A percentile compares a stretch with the other conserved stretches of the same genome.
phyloP scores from a whole-genome alignment of 2,888 invertebrate genomes.

The Drosophila subquinaria region DNA sequence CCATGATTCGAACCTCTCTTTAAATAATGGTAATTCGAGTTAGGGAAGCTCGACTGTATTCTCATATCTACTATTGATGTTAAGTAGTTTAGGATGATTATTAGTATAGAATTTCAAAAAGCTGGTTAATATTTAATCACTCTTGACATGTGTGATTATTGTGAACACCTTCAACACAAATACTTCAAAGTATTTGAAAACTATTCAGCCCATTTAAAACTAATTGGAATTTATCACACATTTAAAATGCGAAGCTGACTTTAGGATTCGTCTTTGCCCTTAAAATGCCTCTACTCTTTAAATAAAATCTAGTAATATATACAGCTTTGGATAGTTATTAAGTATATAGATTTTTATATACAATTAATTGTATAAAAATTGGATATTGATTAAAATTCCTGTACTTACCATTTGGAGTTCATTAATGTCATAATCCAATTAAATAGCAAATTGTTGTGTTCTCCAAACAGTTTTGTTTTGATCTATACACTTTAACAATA shows the following conservation, averaged over 20 bases:
- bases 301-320: background rate
- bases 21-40: too few relatives aligned
- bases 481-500: slow-evolving; percentile 51
- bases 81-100: too few relatives aligned
- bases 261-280: background rate
- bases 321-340: background rate
- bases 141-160: background rate
- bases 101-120: background rate
- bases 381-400: background rate
- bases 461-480: slow-evolving; percentile 17
- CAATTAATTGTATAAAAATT: background rate
- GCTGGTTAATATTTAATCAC: background rate
- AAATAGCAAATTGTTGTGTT: slow-evolving; percentile 18
- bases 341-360: background rate
- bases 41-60: too few relatives aligned
- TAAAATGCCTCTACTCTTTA: background rate
- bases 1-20: too few relatives aligned
- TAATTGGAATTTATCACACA: background rate
- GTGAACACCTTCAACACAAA: background rate
- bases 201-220: background rate
- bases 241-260: background rate
- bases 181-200: background rate
- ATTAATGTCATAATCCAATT: slow-evolving; percentile 51
- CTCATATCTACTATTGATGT: too few relatives aligned
- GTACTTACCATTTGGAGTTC: slow-evolving; percentile 43